phyloP scores from a whole-genome alignment of 1,140 invertebrate species.

The Pararge aegeria region DNA sequence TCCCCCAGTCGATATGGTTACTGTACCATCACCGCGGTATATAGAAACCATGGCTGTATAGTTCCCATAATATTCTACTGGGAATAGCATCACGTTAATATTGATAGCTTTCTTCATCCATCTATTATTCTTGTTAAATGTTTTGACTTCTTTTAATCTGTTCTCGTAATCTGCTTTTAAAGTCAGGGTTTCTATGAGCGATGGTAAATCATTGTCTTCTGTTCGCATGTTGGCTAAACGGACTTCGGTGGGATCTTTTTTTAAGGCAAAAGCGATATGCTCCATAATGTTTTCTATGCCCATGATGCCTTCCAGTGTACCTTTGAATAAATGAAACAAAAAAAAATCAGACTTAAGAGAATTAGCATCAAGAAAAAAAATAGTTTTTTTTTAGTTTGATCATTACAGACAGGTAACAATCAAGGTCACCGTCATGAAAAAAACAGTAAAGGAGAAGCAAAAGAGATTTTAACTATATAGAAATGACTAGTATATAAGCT shows the following conservation, averaged over 20 bases:
- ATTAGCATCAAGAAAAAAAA: too few species aligned
- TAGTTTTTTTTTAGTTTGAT: too few species aligned
- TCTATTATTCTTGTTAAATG: conserved; percentile 85
- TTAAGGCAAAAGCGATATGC: conserved; percentile 85
- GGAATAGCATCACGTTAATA: conserved; percentile 84
- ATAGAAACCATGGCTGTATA: conserved; percentile 83
- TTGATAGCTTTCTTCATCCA: conserved; percentile 88
- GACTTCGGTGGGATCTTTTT: conserved; percentile 86
- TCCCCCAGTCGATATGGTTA: conserved; percentile 87
- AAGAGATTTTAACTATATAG: too few species aligned
- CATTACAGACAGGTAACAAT: too few species aligned
- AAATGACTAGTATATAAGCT: too few species aligned
- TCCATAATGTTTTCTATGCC: conserved; percentile 91
- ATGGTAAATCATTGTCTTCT: conserved; percentile 60
- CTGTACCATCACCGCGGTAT: conserved; percentile 87
- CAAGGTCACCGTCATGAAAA: too few species aligned
- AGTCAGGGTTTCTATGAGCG: conserved; percentile 56
- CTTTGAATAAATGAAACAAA: conserved; percentile 32
- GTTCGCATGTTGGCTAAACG: conserved; percentile 82
- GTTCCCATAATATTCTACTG: conserved; percentile 79
- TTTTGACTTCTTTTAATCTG: conserved; percentile 78
- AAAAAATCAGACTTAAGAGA: neutral
- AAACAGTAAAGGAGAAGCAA: too few species aligned
- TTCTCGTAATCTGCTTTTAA: conserved; percentile 79
- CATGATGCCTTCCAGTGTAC: conserved; percentile 82